Base-by-base conservation (phyloP, 2,113 vertebrate species). In the Onychostruthus taczanowskii region DNA sequence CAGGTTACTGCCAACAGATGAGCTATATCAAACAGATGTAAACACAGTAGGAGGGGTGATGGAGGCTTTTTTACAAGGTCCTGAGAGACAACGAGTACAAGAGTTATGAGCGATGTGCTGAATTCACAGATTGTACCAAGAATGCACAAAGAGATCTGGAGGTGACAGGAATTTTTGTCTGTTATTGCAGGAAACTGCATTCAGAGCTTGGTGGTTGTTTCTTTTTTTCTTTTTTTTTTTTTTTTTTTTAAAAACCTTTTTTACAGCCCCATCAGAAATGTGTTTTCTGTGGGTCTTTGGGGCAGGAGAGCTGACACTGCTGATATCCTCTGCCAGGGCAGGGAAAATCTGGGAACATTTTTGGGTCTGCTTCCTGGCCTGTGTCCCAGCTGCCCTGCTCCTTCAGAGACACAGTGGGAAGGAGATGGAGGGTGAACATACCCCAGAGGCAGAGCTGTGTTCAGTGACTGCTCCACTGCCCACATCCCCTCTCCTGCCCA, bases 21-120 rank as follows among this genome's bases (percentile, higher is more conserved):
- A 94, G 50, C 64, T 84, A 1, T 63, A 66, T 8, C 56, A 88
- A 94, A 78, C 93, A 94, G 94, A 89, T 89, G 91, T 81, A 92
- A 91, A 78, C 87, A 84, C 89, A 92, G 93, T 9, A 58, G 91
- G 91, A 79, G 41, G 79, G 87, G 53, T 44, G 83, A 68, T 1
- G 2, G 80, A 77, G 33, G 55, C 46, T 74, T 77, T 94, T 88
- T 90, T 66, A 74, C 46, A 70, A 90, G 62, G 61, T 93, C 76
- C 73, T 70, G 69, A 49, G 87, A 84, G 77, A 82, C 6, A 8
- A 66, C 4, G 7, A 91, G 66, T 47, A 50, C 63, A 74, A 62
- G 80, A 95, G 64, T 77, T 78, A 87, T 19, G 24, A 87, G 73
- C 0, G 0, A 50, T 21, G 35, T 91, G 84, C 63, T 87, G 64